Base-by-base conservation (phyloP, 1,140 invertebrate species). In the Streblospio benedicti region DNA sequence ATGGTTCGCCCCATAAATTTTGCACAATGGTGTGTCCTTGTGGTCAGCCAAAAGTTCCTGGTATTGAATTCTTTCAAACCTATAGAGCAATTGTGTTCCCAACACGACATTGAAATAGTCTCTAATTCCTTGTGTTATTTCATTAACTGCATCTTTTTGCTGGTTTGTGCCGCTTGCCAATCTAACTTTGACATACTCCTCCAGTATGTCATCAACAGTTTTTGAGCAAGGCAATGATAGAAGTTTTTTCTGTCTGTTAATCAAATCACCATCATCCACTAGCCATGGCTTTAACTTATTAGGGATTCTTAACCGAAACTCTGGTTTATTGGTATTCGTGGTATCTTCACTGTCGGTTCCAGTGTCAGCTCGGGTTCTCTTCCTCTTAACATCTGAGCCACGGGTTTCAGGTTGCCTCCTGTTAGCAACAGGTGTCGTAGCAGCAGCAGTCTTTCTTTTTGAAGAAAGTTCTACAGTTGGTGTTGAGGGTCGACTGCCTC, bases 31-130 rank as follows among this genome's bases (percentile, higher is more conserved):
- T 31, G 65, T 70, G 66, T 91, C 87, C 0, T 85, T 84, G 79
- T 91, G 82, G 65, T 89, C 85, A 67, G 85, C 82, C 59, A 91
- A 79, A 53, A 93, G 85, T 80, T 82, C 90, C 61, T 85, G 85
- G 80, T 93, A 95, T 71, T 97, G 94, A 0, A 87, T 86, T 62
- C 91, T 80, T 81, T 97, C 94, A 80, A 93, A 93, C 79, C 93
- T 93, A 72, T 97, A 97, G 1, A 97, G 78, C 14, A 97, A 77
- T 73, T 95, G 91, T 25, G 89, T 88, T 9, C 92, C 91, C 3
- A 97, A 76, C 77, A 93, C 91, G 0, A 88, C 86, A 80, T 97
- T 95, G 69, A 97, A 97, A 75, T 97, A 97, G 72, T 95, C 91
- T 64, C 87, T 84, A 32, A 96, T 85, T 0, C 92, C 91, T 70